Conservation (phyloP, 2,113 vertebrate species). For the Anarhynchus alexandrinus region DNA sequence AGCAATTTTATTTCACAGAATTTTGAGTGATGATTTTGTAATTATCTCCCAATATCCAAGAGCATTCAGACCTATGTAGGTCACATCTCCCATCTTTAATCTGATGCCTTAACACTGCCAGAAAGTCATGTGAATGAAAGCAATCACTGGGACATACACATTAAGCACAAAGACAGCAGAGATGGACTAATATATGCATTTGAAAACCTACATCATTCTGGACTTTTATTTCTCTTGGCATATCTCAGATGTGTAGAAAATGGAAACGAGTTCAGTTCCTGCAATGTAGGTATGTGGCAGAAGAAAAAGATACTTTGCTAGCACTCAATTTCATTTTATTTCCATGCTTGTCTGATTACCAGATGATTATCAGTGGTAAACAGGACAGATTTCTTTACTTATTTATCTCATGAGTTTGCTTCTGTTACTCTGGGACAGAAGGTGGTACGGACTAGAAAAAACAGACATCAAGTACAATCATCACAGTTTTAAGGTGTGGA, state of each 20-base stretch:
- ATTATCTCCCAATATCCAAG: background rate
- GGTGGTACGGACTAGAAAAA: background rate
- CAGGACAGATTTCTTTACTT: background rate
- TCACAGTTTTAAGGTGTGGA: background rate
- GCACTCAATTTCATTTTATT: background rate
- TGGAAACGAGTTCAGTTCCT: background rate
- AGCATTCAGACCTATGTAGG: background rate
- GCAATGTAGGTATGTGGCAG: background rate
- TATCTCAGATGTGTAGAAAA: background rate
- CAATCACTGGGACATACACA: background rate
- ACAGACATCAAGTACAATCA: background rate
- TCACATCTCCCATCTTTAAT: background rate
- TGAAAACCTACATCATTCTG: background rate
- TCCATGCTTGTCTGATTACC: background rate
- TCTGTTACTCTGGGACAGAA: background rate
- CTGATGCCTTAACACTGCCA: background rate
- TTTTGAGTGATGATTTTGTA: background rate
- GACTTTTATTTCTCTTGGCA: background rate
- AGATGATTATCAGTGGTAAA: background rate
- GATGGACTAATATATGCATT: background rate
- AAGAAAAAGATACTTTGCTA: background rate
- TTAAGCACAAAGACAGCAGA: background rate
- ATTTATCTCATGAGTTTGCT: background rate
- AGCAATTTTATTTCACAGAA: background rate
- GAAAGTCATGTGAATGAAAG: background rate